Evolutionary conservation across 2,797 vertebrate species (phyloP), one percentile per base, ranked within the genome.

Genomic region (Paguma larvata): DNA sequence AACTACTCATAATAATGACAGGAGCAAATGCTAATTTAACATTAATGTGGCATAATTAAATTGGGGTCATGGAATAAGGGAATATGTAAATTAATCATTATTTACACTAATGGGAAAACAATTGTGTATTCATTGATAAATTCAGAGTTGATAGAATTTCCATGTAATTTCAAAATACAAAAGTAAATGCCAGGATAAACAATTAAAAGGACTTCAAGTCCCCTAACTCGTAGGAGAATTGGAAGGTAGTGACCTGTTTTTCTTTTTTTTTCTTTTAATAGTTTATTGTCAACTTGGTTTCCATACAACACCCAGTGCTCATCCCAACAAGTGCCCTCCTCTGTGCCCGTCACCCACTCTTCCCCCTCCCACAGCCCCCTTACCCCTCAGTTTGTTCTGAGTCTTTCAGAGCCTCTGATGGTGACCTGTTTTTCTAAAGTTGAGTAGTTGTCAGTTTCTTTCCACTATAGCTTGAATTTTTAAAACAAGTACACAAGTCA

Each of bases 101-200:
- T 62, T 73, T 75, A 41, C 75, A 7, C 1, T 82, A 89, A 46
- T 51, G 13, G 32, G 13, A 85, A 73, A 25, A 72, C 0, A 56
- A 46, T 25, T 62, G 15, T 91, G 10, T 73, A 38, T 87, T 85
- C 77, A 63, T 15, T 53, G 19, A 56, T 18, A 80, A 73, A 67
- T 59, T 87, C 18, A 59, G 23, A 96, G 34, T 67, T 90, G n/a
- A 25, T 67, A 78, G 16, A 41, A 85, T 94, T 95, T 72, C 18
- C 6, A 19, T 96, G 9, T 59, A 38, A 70, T 65, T 91, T 94
- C 83, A 63, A 93, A 95, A 77, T 85, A 63, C 23, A 78, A 68
- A 95, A 78, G 27, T 65, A 96, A 68, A 78, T 56, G 19, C 18
- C 30, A 80, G 0, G 23, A 75, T 56, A 87, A 92, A 68, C 6